Base-by-base conservation (phyloP, 1,140 invertebrate species). In the Ostrea denselamellosa region DNA sequence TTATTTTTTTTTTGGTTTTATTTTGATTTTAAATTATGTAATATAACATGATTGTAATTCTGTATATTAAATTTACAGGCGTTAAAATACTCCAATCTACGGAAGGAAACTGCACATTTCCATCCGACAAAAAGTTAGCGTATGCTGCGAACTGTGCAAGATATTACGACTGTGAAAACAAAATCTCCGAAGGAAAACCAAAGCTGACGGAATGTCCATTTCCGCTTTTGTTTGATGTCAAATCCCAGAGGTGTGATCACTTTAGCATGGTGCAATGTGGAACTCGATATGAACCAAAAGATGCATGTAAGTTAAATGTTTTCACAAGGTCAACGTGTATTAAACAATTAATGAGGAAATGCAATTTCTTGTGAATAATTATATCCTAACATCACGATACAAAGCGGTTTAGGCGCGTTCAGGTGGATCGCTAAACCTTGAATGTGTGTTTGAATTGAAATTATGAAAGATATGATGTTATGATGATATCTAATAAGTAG, bases 151-250 rank as follows among this genome's bases (percentile, higher is more conserved):
- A 62, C 58, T 62, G 58, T 62, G 58, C 58, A 0, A 62, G n/a
- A 14, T 62, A 62, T 62, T 62, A 62, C 58, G 58, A 62, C n/a
- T 62, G 58, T 54, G 85, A 52, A 68, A 51, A 52, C 65, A 56
- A 19, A 68, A 51, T 0, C 51, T 68, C 62, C n/a, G 52, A 28
- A 51, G 85, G 17, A 71, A 44, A 52, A 62, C 85, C 22, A 51
- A 85, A 25, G 68, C 12, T 85, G 19, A 51, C 62, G 56, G 62
- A 85, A 25, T 85, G 85, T 56, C 56, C 25, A 2, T 85, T 68
- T 71, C 85, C 85, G n/a, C 68, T 85, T n/a, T 25, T 85, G 8
- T 85, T 85, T 85, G 85, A 85, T n/a, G 34, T 44, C 2, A 52
- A 51, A 14, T 68, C 62, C 17, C 51, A 68, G 68, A 54, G 62